A percentile compares a stretch with the other conserved stretches of the same genome.
phyloP scores from a whole-genome alignment of 2,113 vertebrate genomes.

The Globicephala melas region DNA sequence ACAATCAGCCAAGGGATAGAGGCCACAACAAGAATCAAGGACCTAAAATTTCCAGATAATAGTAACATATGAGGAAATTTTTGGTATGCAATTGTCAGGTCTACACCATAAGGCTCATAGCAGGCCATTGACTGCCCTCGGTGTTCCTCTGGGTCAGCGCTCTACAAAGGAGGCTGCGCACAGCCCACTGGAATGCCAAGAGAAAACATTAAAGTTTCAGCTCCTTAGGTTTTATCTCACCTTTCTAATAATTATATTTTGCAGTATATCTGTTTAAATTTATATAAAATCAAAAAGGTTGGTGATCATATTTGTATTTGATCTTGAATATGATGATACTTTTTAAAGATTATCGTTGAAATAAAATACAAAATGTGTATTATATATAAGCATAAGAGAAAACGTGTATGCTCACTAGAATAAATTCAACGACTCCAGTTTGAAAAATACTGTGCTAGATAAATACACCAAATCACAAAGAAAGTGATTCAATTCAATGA shows the following conservation, averaged over 20 bases:
- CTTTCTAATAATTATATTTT: neutral
- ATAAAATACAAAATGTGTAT: neutral
- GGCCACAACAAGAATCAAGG: neutral
- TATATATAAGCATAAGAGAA: neutral
- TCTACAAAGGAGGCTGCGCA: neutral
- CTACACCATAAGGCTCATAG: neutral
- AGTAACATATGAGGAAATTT: neutral
- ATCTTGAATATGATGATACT: neutral
- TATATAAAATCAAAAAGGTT: neutral
- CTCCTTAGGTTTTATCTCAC: neutral
- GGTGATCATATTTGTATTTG: neutral
- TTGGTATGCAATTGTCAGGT: neutral
- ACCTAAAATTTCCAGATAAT: neutral
- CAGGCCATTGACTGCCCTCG: neutral
- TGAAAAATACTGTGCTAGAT: neutral
- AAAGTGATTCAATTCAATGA: neutral
- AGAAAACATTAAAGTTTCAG: neutral
- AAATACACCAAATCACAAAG: neutral
- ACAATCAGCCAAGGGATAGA: neutral
- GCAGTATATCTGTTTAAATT: neutral
- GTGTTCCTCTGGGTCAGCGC: neutral
- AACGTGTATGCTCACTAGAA: neutral
- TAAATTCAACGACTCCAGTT: neutral
- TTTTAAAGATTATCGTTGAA: neutral
- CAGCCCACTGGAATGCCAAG: neutral